These are phyloP conservation scores for Phaonia tiefii DNA, from an alignment of 2,888 invertebrate genomes.

Conservation along the genomic window DNA sequence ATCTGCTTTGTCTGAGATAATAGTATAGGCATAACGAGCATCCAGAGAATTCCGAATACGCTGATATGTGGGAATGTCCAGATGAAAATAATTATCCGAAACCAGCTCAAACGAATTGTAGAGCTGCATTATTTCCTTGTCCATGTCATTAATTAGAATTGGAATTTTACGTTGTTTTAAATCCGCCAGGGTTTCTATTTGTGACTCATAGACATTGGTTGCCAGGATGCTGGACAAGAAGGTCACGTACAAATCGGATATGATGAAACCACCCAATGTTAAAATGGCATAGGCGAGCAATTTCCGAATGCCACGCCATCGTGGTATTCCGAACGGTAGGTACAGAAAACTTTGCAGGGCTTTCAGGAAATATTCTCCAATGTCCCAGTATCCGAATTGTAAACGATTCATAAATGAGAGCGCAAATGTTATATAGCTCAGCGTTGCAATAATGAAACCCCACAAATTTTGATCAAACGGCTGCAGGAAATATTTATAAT, in stretches of 20 bases:
- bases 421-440: constrained; percentile 28
- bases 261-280: no score
- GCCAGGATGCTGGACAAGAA: constrained; percentile 69
- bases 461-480: constrained; percentile 63
- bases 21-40: constrained; percentile 56
- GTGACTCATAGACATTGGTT: constrained; percentile 66
- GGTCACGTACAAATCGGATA: no score
- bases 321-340: no score
- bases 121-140: constrained; percentile 16
- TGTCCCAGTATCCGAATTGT: constrained; percentile 9
- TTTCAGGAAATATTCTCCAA: no score
- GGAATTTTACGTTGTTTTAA: constrained; percentile 55
- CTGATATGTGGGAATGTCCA: no score
- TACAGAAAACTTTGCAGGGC: no score
- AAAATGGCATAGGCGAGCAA: no score
- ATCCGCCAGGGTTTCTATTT: constrained; percentile 68
- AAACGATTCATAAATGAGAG: constrained; percentile 28
- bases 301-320: no score
- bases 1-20: constrained; percentile 56
- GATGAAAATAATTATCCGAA: constrained; percentile 33
- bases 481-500: constrained; percentile 67
- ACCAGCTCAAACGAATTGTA: constrained; percentile 29
- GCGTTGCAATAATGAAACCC: constrained; percentile 19
- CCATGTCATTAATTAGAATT: constrained; percentile 38
- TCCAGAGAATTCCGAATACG: constrained; percentile 58